Base-by-base conservation (phyloP, 2,113 vertebrate genomes). In the Benitochromis conjunctus region DNA sequence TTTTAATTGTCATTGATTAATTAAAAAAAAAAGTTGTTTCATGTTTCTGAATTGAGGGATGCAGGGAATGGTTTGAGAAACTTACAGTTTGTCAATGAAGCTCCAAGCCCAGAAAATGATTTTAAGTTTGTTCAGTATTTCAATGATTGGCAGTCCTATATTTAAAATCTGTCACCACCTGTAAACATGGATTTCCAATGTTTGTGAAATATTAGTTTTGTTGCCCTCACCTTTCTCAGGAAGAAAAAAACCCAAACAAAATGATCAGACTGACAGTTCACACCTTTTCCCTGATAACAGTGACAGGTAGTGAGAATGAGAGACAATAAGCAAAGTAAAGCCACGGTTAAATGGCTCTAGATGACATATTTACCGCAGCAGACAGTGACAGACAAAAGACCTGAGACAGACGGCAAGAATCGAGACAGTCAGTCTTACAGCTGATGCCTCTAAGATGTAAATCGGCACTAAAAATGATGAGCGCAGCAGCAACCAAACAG, bases 311-410 rank as follows among this genome's bases (percentile, higher is more conserved):
- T 81, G 46, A 60, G 51, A 41, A 64, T 18, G 83, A 57, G 71
- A 66, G 19, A 69, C 13, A 10, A 46, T 10, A 84, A 43, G 62
- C 6, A 31, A 58, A 34, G 80, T 69, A 56, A 79, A 81, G 84
- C 80, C 74, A 80, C 3, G 43, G 60, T 79, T 64, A 53, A 79
- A 26, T 90, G 57, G 54, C 78, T 79, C 58, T 80, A 76, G 84
- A 88, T 88, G 81, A 82, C 78, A 89, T 82, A 84, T 74, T 69
- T 82, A 57, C 58, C 3, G 5, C 71, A 34, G 34, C 81, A 85
- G 43, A 71, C 51, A 86, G 58, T 83, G 83, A 92, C 79, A 86
- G 87, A 74, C 46, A 82, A 69, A 71, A 86, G 62, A 88, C 88
- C 84, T 80, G 79, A 85, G 69, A 46, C 71, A 80, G 80, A 76